A percentile compares a stretch with the other conserved stretches of the same genome.
Conservation (phyloP, 2,797 vertebrate species). For the Onychomys torridus region DNA sequence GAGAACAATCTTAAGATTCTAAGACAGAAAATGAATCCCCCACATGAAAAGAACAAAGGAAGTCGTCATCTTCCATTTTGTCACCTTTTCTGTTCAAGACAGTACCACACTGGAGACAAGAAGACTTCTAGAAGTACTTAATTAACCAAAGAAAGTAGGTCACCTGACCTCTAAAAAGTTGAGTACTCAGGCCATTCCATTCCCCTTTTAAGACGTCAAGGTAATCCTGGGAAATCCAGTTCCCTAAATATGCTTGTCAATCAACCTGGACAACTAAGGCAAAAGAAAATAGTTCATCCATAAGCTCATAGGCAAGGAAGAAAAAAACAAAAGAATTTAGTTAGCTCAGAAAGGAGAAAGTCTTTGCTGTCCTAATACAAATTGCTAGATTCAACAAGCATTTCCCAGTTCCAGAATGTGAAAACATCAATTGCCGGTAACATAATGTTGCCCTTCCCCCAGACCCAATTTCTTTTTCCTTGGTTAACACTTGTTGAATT, state of each 20-base stretch:
- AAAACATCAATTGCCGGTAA: conserved; percentile 4
- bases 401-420: conserved; percentile 2
- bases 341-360: conserved; percentile 27
- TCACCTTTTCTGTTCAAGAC: conserved; percentile 12
- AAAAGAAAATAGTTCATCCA: conserved; percentile 36
- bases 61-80: conserved; percentile 56
- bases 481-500: conserved; percentile 54
- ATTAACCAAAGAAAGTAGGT: conserved; percentile 65
- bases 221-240: conserved; percentile 2
- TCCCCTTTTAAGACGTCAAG: conserved; percentile 50
- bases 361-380: not conserved
- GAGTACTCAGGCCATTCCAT: conserved; percentile 22
- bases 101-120: conserved; percentile 29
- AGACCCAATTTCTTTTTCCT: not conserved
- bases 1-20: conserved; percentile 50
- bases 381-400: not conserved
- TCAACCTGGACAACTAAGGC: conserved; percentile 20
- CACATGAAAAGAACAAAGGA: conserved; percentile 54
- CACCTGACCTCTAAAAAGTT: conserved; percentile 47
- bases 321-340: conserved; percentile 41
- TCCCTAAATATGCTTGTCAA: conserved; percentile 51
- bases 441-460: conserved; percentile 10
- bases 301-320: not conserved
- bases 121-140: not conserved
- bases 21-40: conserved; percentile 38